Percentiles rank a stretch among this genome's conserved stretches.
phyloP scores from a whole-genome alignment of 1,140 invertebrate species.

The Heliconius himera region DNA sequence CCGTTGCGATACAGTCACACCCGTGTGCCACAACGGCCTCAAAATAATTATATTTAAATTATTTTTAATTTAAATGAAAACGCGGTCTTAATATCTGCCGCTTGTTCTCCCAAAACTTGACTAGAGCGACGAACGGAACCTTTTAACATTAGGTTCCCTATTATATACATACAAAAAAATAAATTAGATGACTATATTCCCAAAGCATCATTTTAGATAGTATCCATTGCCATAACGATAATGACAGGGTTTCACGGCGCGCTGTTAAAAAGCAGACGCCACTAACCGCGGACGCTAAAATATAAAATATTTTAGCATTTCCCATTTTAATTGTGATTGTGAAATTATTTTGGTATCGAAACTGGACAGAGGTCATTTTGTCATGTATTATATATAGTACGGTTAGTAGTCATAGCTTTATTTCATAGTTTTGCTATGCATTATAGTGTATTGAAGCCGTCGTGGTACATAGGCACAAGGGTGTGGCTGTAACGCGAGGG shows the following conservation, averaged over 20 bases:
- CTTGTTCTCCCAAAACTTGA: no score
- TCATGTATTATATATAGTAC: background rate
- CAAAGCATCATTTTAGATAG: conserved; percentile 7
- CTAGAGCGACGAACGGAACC: no score
- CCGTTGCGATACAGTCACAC: no score
- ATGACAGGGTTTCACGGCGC: background rate
- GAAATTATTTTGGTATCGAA: background rate
- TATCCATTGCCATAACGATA: conserved; percentile 9
- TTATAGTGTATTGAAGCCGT: background rate
- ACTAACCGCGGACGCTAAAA: conserved; percentile 2
- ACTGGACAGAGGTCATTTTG: background rate
- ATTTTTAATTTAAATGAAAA: no score
- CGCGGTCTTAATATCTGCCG: no score
- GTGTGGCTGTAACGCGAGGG: no score
- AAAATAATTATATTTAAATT: no score
- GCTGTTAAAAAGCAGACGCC: conserved; percentile 8
- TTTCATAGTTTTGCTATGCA: background rate
- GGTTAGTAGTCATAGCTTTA: background rate
- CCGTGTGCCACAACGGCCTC: no score
- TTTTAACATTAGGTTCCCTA: no score
- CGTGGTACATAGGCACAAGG: no score
- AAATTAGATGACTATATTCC: conserved; percentile 1
- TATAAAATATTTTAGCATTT: conserved; percentile 4
- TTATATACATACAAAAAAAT: background rate
- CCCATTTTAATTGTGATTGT: conserved; percentile 13